Base-by-base conservation (phyloP, 2,797 vertebrate species). In the Crax fasciolata region DNA sequence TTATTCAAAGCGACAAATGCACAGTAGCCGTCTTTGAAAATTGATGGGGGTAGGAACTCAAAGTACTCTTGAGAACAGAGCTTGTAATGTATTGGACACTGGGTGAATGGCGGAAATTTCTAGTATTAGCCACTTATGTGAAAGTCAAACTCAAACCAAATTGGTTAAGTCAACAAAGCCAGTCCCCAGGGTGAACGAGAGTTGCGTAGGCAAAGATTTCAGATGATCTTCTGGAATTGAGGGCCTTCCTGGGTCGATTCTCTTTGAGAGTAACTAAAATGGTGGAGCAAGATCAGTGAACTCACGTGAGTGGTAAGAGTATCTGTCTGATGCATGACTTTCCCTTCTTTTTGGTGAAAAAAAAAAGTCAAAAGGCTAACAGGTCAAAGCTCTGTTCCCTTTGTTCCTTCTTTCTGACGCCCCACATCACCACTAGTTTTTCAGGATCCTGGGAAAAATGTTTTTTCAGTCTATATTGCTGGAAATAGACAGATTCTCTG, bases 1-100 rank as follows among this genome's bases (percentile, higher is more conserved):
- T 97, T 95, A 97, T 95, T 96, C 92, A 96, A 97, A 97, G 92
- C 3, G 62, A 96, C 96, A 96, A 96, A 96, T 89, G 84, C 95
- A 95, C 95, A 89, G 95, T 97, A 93, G 93, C 95, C 92, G 94
- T 84, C 94, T 97, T 81, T 85, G 91, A 96, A 94, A 97, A 96
- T 77, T 92, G 95, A 94, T 95, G 95, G 88, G 84, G 62, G 32
- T 94, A 93, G 93, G 86, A 94, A 88, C 91, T 94, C 91, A 52
- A 88, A 95, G 84, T 84, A 65, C 54, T 91, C 73, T 73, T 82
- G 75, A 96, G 78, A 96, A 78, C 89, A 93, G 96, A 91, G 93
- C 68, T 91, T 84, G 68, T 90, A 92, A 91, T 89, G 87, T 79
- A 28, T 54, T 1, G 74, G 89, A 61, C 43, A 27, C 74, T 11